Base-by-base conservation (phyloP, 2,113 vertebrate species). In the Cryptotis parvus region DNA sequence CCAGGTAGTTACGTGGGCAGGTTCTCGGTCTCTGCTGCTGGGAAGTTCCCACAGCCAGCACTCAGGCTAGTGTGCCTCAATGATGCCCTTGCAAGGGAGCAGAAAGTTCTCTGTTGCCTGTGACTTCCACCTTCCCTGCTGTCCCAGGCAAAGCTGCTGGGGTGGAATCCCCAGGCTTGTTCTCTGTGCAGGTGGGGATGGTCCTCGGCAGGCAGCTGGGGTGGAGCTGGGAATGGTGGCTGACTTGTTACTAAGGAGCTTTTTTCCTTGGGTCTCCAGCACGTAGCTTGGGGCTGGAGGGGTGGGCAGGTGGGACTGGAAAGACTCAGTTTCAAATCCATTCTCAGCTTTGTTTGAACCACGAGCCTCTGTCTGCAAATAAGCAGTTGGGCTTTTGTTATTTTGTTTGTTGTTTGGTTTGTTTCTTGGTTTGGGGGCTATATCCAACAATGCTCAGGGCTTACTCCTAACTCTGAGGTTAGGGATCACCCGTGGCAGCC, bases 21-120 rank as follows among this genome's bases (percentile, higher is more conserved):
- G 82, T 81, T 94, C 72, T 73, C n/a, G 14, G 45, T 82, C 2
- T 90, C 63, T 93, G 24, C 26, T 33, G 26, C n/a, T 22, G 41
- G 20, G n/a, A 11, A 27, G 26, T 45, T 70, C 41, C 24, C 41
- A 39, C 33, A 45, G 20, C 78, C 58, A 33, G 35, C 22, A 7
- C 55, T 22, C 18, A 58, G 55, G 55, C 55, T 20, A 58, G 55
- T 58, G 41, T 69, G 73, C 37, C 6, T 33, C 45, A 87, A 61
- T 29, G 43, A 43, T 33, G 18, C 52, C 72, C 90, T 75, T 27
- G n/a, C n/a, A n/a, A n/a, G 45, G 39, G 45, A 75, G 33, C 31
- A 65, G 61, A 35, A 39, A 52, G 63, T 70, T 84, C 55, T 81
- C 6, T n/a, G 45, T n/a, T 80, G 45, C 35, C 24, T 7, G 6